Evolutionary conservation across 1,140 invertebrate genomes (phyloP), one percentile per base, ranked within the genome.

Genomic region (Cylas formicarius): DNA sequence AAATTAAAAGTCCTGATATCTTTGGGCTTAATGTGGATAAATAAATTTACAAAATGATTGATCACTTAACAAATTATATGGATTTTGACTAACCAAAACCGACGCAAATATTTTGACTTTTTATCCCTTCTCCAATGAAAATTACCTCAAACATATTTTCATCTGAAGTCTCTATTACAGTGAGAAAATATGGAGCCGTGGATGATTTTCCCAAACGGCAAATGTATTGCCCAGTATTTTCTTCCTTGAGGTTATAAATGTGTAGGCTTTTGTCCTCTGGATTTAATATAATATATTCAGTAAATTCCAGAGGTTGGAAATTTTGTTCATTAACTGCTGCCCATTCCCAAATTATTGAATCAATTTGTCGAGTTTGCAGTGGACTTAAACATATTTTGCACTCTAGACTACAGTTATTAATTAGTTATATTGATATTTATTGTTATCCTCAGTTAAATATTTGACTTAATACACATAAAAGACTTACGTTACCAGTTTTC

Each of bases 301-400:
- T 58, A 32, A 50, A 55, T 40, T 67, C 61, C 9, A 70, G 40
- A 14, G 55, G 56, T 32, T 50, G 34, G 9, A 63, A 26, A 42
- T 50, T 55, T n/a, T 39, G 55, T 24, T 52, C 52, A 16, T 26
- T 33, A 8, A 46, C 53, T 28, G 48, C 50, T 9, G 61, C 66
- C 36, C 67, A 74, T 32, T 65, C 60, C 74, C 73, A 75, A 41
- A 65, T 55, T 16, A 72, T 53, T 22, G 56, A 52, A 27, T 72
- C 57, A 8, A 52, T 55, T 11, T 36, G 51, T 21, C 66, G 40
- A n/a, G 24, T 46, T 48, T 70, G 65, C 29, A 40, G 19, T 17
- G 71, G 69, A 19, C 67, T 70, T n/a, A 73, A 44, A 50, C 75
- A 77, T 35, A 72, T 57, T 48, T 70, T 63, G 52, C 73, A 75